Evolutionary conservation across 2,113 vertebrate genomes (phyloP).

Genomic region (Girardinichthys multiradiatus): DNA sequence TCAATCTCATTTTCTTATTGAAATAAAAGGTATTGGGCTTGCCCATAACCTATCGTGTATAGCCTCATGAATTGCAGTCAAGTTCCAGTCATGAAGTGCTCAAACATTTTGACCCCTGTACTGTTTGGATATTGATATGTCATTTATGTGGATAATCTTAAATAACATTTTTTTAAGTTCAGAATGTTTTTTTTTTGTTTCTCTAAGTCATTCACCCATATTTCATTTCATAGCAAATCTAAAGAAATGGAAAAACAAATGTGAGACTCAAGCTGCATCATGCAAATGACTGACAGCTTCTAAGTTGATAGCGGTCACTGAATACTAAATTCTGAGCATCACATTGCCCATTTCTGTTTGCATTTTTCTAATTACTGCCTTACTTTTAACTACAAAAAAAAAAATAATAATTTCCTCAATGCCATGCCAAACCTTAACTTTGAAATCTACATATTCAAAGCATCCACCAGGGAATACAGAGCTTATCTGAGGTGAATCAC

Average conservation of each 20-base stretch:
- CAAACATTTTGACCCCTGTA: background rate
- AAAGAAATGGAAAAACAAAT: background rate
- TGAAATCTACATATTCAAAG: background rate
- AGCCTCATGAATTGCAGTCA: too few relatives aligned
- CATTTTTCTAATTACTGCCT: background rate
- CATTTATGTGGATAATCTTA: constrained; percentile 37
- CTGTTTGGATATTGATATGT: constrained; percentile 41
- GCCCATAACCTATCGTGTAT: too few relatives aligned
- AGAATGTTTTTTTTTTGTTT: background rate
- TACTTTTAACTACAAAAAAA: background rate
- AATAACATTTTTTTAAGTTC: background rate
- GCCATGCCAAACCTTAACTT: background rate
- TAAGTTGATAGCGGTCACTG: background rate
- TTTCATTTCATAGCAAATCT: background rate
- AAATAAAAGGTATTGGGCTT: too few relatives aligned
- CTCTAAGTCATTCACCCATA: background rate
- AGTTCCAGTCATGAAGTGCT: too few relatives aligned
- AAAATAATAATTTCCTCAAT: background rate
- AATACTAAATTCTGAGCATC: background rate
- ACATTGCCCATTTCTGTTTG: background rate
- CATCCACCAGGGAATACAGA: constrained; percentile 5
- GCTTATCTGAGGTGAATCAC: background rate
- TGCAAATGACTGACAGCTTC: background rate
- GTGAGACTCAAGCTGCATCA: background rate
- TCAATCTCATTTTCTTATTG: too few relatives aligned